phyloP scores from a whole-genome alignment of 2,113 vertebrate genomes.

The Caranx melampygus region DNA sequence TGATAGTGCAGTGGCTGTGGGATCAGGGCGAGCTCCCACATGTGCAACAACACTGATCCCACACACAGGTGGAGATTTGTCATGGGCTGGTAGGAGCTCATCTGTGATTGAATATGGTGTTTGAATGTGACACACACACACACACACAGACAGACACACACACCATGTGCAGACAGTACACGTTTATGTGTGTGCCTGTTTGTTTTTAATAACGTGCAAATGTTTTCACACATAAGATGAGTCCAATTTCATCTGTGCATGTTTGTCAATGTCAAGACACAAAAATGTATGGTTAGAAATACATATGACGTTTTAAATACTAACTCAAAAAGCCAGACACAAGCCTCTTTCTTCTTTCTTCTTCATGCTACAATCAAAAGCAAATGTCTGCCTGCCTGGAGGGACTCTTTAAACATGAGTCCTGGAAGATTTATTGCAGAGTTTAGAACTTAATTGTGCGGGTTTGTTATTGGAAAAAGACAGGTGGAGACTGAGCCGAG shows the following conservation, averaged over 20 bases:
- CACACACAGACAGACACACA: slow-evolving; percentile 21
- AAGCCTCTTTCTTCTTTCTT: slow-evolving; percentile 47
- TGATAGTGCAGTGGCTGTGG: slow-evolving; percentile 74
- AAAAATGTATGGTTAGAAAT: neutral
- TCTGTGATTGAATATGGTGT: slow-evolving; percentile 69
- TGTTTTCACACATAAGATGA: neutral
- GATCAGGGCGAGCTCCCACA: slow-evolving; percentile 79
- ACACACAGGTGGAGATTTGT: slow-evolving; percentile 82
- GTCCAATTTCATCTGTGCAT: neutral
- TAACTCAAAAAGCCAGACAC: slow-evolving; percentile 49
- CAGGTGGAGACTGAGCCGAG: slow-evolving; percentile 76
- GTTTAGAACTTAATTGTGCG: slow-evolving; percentile 80
- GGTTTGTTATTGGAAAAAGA: slow-evolving; percentile 80
- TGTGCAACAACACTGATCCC: slow-evolving; percentile 79
- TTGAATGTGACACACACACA: slow-evolving; percentile 55
- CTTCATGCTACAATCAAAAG: slow-evolving; percentile 66
- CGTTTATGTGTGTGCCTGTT: slow-evolving; percentile 23
- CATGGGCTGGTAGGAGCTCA: slow-evolving; percentile 78
- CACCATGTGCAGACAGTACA: neutral
- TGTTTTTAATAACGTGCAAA: slow-evolving; percentile 19
- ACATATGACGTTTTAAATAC: neutral
- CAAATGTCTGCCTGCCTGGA: slow-evolving; percentile 72
- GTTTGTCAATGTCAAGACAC: neutral
- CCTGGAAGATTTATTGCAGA: slow-evolving; percentile 74
- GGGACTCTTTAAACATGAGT: slow-evolving; percentile 74